phyloP scores from a whole-genome alignment of 2,113 vertebrate genomes.

The Syngnathoides biaculeatus region DNA sequence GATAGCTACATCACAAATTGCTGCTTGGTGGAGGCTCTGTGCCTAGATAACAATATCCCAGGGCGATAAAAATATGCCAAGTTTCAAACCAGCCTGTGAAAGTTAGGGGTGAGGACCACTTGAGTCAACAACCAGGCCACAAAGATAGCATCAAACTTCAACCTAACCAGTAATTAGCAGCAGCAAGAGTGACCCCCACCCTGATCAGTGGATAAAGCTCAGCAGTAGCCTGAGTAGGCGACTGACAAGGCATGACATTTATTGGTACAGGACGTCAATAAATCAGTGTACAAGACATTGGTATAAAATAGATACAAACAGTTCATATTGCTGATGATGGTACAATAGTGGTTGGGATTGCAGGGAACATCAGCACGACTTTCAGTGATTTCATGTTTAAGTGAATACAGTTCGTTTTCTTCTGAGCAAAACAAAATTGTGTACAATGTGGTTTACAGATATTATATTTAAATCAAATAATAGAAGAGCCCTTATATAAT shows the following conservation, averaged over 20 bases:
- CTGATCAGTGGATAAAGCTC: background rate
- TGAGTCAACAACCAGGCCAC: conserved; percentile 56
- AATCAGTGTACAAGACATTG: background rate
- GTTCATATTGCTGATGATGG: no score
- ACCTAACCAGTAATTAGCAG: background rate
- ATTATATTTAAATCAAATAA: background rate
- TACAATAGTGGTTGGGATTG: background rate
- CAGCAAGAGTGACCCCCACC: background rate
- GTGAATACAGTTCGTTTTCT: background rate
- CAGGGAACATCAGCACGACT: background rate
- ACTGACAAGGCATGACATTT: background rate
- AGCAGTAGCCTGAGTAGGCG: background rate
- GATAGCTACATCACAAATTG: conserved; percentile 15
- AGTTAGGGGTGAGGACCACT: conserved; percentile 37
- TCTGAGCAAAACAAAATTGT: background rate
- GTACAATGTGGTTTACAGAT: background rate
- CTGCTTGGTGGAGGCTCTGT: conserved; percentile 35
- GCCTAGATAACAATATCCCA: conserved; percentile 24
- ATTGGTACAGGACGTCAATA: background rate
- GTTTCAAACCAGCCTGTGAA: conserved; percentile 44
- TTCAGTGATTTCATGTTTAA: background rate
- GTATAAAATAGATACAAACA: background rate
- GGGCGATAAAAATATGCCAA: conserved; percentile 40
- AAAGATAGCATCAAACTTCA: conserved; percentile 31
- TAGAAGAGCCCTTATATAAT: background rate